Conservation (phyloP, 1,140 invertebrate genomes). For the Ceratosolen fusciceps region DNA sequence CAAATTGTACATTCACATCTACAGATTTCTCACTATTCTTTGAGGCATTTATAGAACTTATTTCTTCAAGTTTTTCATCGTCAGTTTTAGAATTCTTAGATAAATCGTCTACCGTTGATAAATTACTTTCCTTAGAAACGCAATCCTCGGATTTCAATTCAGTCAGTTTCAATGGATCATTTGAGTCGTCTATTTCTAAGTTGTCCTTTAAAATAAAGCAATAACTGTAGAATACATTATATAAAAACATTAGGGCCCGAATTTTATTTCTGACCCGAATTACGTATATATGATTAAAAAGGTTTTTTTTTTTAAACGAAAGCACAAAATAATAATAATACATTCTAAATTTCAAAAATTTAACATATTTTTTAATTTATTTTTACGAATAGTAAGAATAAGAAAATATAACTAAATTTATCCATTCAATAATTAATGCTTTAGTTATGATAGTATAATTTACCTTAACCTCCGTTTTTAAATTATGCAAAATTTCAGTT, state of each 20-base stretch:
- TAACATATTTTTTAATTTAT: too few species aligned
- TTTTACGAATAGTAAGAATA: too few species aligned
- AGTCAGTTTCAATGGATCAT: neutral
- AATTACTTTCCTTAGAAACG: constrained; percentile 13
- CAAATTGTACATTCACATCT: constrained; percentile 1
- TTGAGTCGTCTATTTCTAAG: neutral
- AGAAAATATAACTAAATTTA: too few species aligned
- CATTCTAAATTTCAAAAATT: too few species aligned
- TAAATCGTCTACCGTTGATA: constrained; percentile 15
- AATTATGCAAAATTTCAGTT: neutral
- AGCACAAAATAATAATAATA: too few species aligned
- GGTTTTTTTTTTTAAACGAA: too few species aligned
- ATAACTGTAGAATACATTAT: too few species aligned
- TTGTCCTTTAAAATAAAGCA: too few species aligned
- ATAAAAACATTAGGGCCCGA: too few species aligned
- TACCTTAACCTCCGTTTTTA: neutral
- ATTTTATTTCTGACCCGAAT: neutral
- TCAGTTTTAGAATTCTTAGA: constrained; percentile 59
- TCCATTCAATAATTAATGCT: too few species aligned
- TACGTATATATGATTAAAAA: too few species aligned
- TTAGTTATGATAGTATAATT: neutral
- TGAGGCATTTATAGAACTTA: constrained; percentile 47
- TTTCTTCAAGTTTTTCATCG: constrained; percentile 62
- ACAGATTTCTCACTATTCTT: constrained; percentile 43
- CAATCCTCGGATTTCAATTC: constrained; percentile 10